phyloP scores from a whole-genome alignment of 2,888 invertebrate genomes.

The Ormyrus thymus region DNA sequence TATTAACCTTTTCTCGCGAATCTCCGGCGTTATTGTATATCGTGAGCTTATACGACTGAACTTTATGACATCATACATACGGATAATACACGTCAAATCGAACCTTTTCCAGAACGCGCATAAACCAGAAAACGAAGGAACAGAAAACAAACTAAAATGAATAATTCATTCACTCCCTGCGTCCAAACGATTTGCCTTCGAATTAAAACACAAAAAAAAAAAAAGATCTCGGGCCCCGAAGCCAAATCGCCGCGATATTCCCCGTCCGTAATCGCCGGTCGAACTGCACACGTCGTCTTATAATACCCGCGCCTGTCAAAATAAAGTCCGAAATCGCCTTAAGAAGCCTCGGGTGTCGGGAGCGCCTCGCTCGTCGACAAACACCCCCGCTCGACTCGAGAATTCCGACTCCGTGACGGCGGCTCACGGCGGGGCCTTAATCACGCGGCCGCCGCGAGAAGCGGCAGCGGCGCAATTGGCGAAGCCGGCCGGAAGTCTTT shows the following conservation, averaged over 20 bases:
- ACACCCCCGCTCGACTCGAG: constrained; percentile 23
- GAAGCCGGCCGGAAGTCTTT: constrained; percentile 57
- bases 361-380: neutral
- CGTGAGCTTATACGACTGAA: no score
- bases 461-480: constrained; percentile 50
- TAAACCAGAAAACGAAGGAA: no score
- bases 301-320: neutral
- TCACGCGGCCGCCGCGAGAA: constrained; percentile 7
- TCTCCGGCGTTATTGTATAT: no score
- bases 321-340: neutral
- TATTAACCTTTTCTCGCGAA: no score
- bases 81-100: no score
- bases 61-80: no score
- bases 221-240: no score
- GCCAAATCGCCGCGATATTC: neutral
- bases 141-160: no score
- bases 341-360: neutral
- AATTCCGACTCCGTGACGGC: constrained; percentile 62
- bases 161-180: no score
- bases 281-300: neutral
- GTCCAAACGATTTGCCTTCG: no score
- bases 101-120: no score
- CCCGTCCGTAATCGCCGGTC: neutral
- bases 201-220: no score
- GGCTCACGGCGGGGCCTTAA: constrained; percentile 14